Conservation (phyloP, 1,140 invertebrate species). For the Muscidifurax raptorellus region DNA sequence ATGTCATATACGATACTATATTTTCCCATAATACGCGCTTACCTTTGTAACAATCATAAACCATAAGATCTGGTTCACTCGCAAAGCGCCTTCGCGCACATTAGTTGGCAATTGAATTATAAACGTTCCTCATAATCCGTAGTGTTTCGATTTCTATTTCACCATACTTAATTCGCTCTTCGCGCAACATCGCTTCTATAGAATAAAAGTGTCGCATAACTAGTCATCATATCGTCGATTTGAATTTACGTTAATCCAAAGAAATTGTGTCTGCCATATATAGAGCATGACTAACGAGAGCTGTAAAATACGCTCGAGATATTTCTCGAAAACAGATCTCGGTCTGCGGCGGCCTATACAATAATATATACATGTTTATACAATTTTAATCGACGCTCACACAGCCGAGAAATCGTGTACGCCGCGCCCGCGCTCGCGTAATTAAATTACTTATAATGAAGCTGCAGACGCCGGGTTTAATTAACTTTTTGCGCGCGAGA, state of each 20-base stretch:
- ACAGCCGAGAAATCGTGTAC: background rate
- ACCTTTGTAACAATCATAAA: background rate
- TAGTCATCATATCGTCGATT: background rate
- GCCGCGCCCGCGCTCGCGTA: too few species aligned
- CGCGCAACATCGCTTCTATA: background rate
- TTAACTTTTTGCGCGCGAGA: constrained; percentile 36
- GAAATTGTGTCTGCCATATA: background rate
- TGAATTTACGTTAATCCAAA: background rate
- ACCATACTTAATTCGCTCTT: background rate
- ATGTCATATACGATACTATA: background rate
- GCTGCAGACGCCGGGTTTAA: background rate
- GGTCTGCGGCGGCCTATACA: background rate
- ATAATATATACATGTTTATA: too few species aligned
- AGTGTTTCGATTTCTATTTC: background rate
- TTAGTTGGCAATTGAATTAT: background rate
- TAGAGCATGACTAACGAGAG: too few species aligned
- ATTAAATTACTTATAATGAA: constrained; percentile 20
- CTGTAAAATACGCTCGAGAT: too few species aligned
- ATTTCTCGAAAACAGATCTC: too few species aligned
- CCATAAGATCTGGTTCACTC: background rate
- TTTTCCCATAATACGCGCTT: background rate
- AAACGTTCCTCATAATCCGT: constrained; percentile 1
- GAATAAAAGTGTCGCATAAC: background rate
- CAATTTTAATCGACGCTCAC: too few species aligned
- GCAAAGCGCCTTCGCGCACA: background rate